Percentiles rank a stretch among this genome's conserved stretches.
phyloP scores from a whole-genome alignment of 2,113 vertebrate species.

The Scolopax mira region DNA sequence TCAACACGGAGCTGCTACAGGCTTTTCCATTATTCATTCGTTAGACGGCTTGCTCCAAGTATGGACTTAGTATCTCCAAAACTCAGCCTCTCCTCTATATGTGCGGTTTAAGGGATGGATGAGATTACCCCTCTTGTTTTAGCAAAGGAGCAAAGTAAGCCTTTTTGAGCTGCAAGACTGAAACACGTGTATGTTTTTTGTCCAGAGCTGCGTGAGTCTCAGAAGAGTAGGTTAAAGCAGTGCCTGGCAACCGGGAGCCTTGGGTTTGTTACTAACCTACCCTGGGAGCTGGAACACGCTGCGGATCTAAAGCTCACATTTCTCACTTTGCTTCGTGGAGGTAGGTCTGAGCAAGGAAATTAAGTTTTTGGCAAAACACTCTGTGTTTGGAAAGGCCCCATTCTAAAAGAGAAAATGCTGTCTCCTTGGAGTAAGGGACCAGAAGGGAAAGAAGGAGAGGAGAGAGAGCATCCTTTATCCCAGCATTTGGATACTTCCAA shows the following conservation, averaged over 20 bases:
- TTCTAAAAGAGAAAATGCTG: neutral
- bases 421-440: neutral
- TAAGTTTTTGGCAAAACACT: neutral
- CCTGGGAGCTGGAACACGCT: neutral
- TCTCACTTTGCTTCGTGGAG: neutral
- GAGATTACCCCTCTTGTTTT: neutral
- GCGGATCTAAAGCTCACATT: neutral
- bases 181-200: neutral
- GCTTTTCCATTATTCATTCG: neutral
- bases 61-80: neutral
- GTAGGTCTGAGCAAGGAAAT: neutral
- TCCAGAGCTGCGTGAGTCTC: neutral
- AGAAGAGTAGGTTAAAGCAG: neutral
- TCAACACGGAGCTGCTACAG: neutral
- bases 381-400: neutral
- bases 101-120: neutral
- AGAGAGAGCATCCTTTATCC: neutral
- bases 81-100: neutral
- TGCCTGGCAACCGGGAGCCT: neutral
- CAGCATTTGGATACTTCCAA: neutral
- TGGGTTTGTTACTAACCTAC: neutral
- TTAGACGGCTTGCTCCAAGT: neutral
- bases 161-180: neutral
- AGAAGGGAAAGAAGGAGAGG: neutral
- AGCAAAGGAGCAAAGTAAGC: neutral